Conservation (phyloP, 1,140 invertebrate genomes). For the Saxidomus purpurata region DNA sequence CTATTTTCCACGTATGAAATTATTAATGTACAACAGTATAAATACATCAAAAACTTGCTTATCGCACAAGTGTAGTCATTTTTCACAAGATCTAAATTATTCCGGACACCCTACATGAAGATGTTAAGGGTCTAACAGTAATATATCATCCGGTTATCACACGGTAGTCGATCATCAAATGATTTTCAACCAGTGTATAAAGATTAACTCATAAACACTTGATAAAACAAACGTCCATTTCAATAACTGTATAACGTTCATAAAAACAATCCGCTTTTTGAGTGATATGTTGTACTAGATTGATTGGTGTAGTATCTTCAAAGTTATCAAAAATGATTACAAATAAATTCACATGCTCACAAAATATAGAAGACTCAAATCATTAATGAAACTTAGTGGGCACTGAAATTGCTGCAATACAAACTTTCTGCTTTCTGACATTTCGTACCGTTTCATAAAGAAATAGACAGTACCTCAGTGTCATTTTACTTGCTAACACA, state of each 20-base stretch:
- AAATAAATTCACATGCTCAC: background rate
- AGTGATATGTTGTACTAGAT: background rate
- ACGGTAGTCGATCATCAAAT: background rate
- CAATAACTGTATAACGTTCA: background rate
- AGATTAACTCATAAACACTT: constrained; percentile 52
- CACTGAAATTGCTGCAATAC: too few species aligned
- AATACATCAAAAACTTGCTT: constrained; percentile 49
- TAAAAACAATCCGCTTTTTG: constrained; percentile 24
- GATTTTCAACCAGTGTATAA: background rate
- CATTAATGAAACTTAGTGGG: too few species aligned
- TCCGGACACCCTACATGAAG: constrained; percentile 19
- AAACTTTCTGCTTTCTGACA: too few species aligned
- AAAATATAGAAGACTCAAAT: too few species aligned
- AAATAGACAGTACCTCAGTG: too few species aligned
- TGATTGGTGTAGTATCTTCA: background rate
- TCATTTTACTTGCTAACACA: too few species aligned
- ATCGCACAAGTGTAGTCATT: constrained; percentile 40
- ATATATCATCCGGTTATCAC: constrained; percentile 32
- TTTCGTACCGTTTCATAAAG: too few species aligned
- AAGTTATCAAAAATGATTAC: background rate
- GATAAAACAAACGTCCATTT: constrained; percentile 34
- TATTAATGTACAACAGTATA: constrained; percentile 42
- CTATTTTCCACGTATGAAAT: background rate
- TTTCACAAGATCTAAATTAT: constrained; percentile 26
- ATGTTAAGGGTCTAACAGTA: background rate